Conservation (phyloP, 2,797 vertebrate genomes). For the Petrocephalus schoutedeni region DNA sequence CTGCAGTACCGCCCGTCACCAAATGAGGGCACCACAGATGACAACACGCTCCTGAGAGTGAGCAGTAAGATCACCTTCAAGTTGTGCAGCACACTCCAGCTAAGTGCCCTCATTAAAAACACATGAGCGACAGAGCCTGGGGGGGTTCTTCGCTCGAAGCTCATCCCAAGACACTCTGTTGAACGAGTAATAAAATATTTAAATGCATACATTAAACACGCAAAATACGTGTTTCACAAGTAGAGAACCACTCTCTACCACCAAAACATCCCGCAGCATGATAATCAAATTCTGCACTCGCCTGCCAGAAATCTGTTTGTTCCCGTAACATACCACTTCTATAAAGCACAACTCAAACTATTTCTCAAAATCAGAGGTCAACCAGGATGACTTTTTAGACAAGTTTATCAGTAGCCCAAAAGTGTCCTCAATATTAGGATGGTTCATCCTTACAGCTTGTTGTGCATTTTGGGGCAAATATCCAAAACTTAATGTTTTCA, state of each 20-base stretch:
- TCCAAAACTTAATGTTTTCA: neutral
- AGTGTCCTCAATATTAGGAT: neutral
- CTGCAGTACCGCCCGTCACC: constrained; percentile 36
- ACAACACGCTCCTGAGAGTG: neutral
- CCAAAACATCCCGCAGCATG: neutral
- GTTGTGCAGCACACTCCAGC: neutral
- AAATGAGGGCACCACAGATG: neutral
- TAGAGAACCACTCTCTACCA: neutral
- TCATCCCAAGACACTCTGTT: neutral
- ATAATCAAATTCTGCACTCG: neutral
- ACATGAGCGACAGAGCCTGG: neutral
- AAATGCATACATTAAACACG: neutral
- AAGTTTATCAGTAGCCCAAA: neutral
- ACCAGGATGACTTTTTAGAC: neutral
- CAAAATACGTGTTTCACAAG: neutral
- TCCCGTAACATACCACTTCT: neutral
- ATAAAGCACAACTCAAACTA: neutral
- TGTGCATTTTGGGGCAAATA: neutral
- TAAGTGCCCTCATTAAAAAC: neutral
- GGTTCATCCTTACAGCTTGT: neutral
- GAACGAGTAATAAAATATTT: neutral
- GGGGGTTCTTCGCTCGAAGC: neutral
- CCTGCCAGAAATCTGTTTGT: neutral
- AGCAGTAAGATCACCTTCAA: constrained; percentile 1
- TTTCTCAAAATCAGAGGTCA: neutral